Percentiles rank a stretch among this genome's conserved stretches.
Evolutionary conservation across 2,797 vertebrate genomes (phyloP).

Genomic region (Neosilurus hyrtlii): DNA sequence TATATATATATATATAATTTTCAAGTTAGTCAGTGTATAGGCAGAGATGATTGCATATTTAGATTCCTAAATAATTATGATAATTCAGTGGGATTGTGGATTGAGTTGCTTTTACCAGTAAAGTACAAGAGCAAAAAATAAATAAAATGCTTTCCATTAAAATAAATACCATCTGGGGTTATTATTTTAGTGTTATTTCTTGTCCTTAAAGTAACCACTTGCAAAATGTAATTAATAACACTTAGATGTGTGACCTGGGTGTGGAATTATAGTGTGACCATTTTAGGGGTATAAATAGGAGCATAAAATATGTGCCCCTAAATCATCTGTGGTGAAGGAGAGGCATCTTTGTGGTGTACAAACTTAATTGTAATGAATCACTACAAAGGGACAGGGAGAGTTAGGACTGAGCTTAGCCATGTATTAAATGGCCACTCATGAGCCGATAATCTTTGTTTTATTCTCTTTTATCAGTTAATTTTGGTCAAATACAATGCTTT

Average conservation of each 20-base stretch:
- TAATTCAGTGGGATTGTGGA: background rate
- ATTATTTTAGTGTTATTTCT: conserved; percentile 63
- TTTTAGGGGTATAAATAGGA: conserved; percentile 57
- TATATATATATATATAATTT: background rate
- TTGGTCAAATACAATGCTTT: too few relatives aligned
- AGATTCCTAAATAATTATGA: background rate
- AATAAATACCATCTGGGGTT: conserved; percentile 53
- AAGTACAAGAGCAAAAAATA: conserved; percentile 33
- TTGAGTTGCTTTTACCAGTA: background rate
- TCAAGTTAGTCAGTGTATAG: background rate
- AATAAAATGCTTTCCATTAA: conserved; percentile 59
- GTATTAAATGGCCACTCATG: too few relatives aligned
- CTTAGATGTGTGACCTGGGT: conserved; percentile 54
- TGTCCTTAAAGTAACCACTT: conserved; percentile 38
- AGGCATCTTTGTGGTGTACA: conserved; percentile 38
- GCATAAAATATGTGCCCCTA: conserved; percentile 63
- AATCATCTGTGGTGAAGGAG: conserved; percentile 49
- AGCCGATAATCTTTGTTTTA: too few relatives aligned
- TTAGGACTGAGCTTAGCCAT: conserved; percentile 15
- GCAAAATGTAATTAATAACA: conserved; percentile 64
- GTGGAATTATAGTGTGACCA: conserved; percentile 56
- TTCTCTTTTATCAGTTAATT: too few relatives aligned
- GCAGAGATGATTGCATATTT: background rate
- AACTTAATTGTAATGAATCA: conserved; percentile 40
- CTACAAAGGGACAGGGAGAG: conserved; percentile 13